Base-by-base conservation (phyloP, 92 coral and sea anemone species). In the Actinernus sp. region DNA sequence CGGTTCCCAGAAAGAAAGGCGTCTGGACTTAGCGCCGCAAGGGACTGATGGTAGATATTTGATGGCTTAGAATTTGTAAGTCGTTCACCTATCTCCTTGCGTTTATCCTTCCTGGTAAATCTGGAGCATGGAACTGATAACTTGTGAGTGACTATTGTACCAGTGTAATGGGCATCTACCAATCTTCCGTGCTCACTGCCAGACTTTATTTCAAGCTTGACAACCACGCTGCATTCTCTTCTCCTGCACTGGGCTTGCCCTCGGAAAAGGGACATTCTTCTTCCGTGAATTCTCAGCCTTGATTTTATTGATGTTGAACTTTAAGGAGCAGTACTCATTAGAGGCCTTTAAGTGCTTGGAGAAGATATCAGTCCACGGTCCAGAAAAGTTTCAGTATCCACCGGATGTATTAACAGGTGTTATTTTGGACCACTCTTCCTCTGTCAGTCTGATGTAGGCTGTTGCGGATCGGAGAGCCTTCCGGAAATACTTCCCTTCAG, bases 1-100 rank as follows among this genome's bases (percentile, higher is more conserved):
- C 73, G 36, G 40, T 73, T 73, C 17, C 80, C 79, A 0, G 78
- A 71, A 1, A 48, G 36, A 41, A 56, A 71, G 0, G 41, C 79
- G 55, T 26, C 3, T 0, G 65, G n/a, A 1, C 27, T 17, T 27
- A 72, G 20, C 1, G 30, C 14, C 9, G 47, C 7, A 10, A 72
- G 45, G 36, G n/a, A 44, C 11, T 25, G 38, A 21, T 72, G 79
- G 57, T 72, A 60, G 1, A 56, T 12, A 3, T 58, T 28, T 7
- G 58, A 56, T 5, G 73, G 61, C 1, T 23, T 29, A 4, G 31
- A 10, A n/a, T 14, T 28, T 14, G 11, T 3, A 20, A 61, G 18
- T 24, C 61, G 22, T 6, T 61, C 23, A 16, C 28, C 45, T 18
- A 43, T 12, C 24, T 30, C 16, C 46, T 45, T 28, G 19, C 49